Evolutionary conservation across 2,797 vertebrate species (phyloP).

Genomic region (Pipistrellus pipistrellus): DNA sequence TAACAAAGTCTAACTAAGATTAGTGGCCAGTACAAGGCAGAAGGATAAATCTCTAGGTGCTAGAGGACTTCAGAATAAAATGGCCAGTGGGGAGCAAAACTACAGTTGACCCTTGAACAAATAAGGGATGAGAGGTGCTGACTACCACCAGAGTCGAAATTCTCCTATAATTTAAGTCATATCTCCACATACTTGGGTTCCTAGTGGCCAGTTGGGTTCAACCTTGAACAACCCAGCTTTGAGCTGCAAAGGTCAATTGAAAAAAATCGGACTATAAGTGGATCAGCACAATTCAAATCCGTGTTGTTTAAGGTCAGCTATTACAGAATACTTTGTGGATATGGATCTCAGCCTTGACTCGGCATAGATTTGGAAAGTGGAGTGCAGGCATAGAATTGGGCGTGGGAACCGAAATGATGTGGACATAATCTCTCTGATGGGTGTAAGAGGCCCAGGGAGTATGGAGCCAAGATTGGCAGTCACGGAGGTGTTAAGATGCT

Average conservation of each 20-base stretch:
- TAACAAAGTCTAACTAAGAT: background rate
- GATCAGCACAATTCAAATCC: background rate
- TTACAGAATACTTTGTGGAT: background rate
- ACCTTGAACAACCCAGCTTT: background rate
- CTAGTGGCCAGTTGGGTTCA: background rate
- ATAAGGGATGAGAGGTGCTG: background rate
- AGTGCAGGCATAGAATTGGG: background rate
- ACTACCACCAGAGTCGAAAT: background rate
- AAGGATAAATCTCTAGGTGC: background rate
- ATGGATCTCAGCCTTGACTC: background rate
- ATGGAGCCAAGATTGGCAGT: background rate
- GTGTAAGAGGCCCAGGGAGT: no score
- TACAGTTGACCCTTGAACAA: background rate
- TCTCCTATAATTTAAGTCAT: background rate
- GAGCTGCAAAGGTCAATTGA: background rate
- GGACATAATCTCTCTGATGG: background rate
- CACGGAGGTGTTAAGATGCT: background rate
- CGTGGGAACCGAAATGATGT: background rate
- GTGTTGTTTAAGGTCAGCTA: background rate
- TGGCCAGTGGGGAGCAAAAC: background rate
- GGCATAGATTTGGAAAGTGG: background rate
- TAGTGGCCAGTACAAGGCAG: background rate
- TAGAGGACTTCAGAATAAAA: background rate
- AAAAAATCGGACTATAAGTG: background rate
- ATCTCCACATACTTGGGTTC: background rate